Evolutionary conservation across 2,113 vertebrate species (phyloP), one percentile per base, ranked within the genome.

Genomic region (Oreochromis aureus): DNA sequence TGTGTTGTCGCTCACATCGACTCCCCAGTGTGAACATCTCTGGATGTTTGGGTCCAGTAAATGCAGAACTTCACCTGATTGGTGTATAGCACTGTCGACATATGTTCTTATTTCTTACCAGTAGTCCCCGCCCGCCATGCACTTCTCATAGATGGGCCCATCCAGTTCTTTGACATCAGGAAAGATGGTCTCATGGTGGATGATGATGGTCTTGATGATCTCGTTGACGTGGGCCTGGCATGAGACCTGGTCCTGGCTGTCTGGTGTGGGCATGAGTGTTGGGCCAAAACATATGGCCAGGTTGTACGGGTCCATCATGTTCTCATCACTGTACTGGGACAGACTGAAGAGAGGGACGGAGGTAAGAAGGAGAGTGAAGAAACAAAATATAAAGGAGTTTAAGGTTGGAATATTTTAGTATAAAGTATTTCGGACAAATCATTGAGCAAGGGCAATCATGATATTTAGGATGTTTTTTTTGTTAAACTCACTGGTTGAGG

Each of bases 221-320:
- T 99, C 99, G 79, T 99, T 99, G 94, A 99, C 99, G 1, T 99
- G 99, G 56, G 99, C 98, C 95, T 99, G 99, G 94, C 99, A 99
- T 76, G 98, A 99, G 69, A 99, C 99, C 93, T 99, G 99, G 93
- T 99, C 99, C 94, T 98, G 98, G 91, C 97, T 97, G 89, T 99
- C 98, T 5, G 99, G 99, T 32, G 99, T 98, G 59, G 99, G 98
- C 99, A 99, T 99, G 86, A 99, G 92, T 1, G 99, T 99, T 56
- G 99, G 99, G 41, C 99, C 99, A 84, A 99, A 99, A 95, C 99
- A 99, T 95, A 99, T 99, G 89, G 99, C 99, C 96, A 99, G 91
- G 90, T 99, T 99, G 95, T 99, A 99, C 0, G 98, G 97, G 96
- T 99, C 99, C 99, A 99, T 99, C 99, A 99, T 99, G 94, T 99